Base-by-base conservation (phyloP, 2,888 invertebrate species). In the Drosophila histrio region DNA sequence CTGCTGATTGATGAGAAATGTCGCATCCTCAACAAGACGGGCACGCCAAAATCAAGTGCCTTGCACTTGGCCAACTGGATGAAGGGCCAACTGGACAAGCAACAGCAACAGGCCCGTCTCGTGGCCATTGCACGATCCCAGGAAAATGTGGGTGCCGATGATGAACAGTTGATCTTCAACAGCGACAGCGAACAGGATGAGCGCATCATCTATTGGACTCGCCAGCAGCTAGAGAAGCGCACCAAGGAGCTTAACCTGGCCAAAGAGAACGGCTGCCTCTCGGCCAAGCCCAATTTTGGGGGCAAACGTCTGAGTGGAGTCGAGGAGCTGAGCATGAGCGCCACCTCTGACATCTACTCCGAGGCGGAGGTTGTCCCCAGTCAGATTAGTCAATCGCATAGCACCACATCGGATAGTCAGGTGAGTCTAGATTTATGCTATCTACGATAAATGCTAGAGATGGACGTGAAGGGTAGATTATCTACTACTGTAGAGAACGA, bases 11-110 rank as follows among this genome's bases (percentile, higher is more conserved):
- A 94, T 87, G 93, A 94, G 89, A 94, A 94, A 85, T 94, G 94
- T 89, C 93, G 94, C 74, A 93, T 94, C 66, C 91, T 94, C 66
- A 94, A 94, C 72, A 94, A 94, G 89, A 93, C 92, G 49, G 94
- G 94, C 47, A 93, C 93, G 34, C 94, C 94, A 82, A 94, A 94
- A 89, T 95, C 95, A 13, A 95, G 95, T 58, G 95, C 95, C 0
- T 90, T 95, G 47, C 96, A 96, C 82, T 92, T 96, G 73, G 95
- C 96, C 72, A 94, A 95, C 84, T 96, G 96, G 96, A 96, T 96
- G 95, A 95, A 95, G 62, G 95, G 95, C 3, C 94, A 96, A 66
- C 93, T 96, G 49, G 95, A 95, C 72, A 92, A 93, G 41, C 94
- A 94, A 46, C 93, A 94, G 72, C 91, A 91, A 49, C 90, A 91